Conservation (phyloP, 2,888 invertebrate species). For the Eutolmus rufibarbis region DNA sequence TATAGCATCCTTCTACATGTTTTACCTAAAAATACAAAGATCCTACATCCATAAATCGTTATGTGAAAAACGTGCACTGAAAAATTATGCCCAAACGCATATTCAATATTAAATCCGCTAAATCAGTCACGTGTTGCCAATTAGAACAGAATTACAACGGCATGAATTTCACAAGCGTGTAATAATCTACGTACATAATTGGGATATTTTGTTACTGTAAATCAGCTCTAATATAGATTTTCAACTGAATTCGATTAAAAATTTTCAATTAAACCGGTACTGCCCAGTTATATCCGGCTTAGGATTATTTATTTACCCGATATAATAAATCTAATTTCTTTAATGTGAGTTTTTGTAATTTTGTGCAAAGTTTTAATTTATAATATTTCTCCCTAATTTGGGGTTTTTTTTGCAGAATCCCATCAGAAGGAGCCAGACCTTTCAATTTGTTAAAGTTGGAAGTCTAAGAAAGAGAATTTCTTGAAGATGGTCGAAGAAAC, state of each 20-base stretch:
- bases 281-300: background rate
- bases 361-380: background rate
- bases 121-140: background rate
- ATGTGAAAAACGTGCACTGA: background rate
- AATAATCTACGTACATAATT: background rate
- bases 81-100: background rate
- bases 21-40: background rate
- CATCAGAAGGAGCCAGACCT: background rate
- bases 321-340: background rate
- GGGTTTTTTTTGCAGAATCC: background rate
- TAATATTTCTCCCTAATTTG: background rate
- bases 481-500: background rate
- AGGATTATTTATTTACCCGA: background rate
- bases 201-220: background rate
- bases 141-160: background rate
- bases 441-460: background rate
- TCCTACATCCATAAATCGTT: background rate
- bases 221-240: background rate
- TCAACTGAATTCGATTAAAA: background rate
- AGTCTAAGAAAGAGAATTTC: background rate
- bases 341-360: background rate
- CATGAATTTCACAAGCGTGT: background rate
- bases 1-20: background rate
- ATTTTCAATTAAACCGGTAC: background rate
- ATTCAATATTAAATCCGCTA: background rate